Evolutionary conservation across 2,113 vertebrate species (phyloP).

Genomic region (Alces alces): DNA sequence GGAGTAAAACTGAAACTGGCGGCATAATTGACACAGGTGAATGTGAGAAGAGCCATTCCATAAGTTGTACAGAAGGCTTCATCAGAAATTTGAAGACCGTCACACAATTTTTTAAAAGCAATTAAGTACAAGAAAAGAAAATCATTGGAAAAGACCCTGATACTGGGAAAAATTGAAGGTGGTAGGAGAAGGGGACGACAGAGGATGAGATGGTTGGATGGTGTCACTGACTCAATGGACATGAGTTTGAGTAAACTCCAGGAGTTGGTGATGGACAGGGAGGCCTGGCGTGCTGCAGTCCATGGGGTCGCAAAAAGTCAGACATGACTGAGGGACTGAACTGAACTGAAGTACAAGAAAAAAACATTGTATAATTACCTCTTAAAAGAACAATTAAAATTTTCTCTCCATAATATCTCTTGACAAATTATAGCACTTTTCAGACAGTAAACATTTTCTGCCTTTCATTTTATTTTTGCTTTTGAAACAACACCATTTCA

Average conservation of each 20-base stretch:
- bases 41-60: not conserved
- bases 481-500: not conserved
- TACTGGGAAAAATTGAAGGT: not conserved
- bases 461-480: slow-evolving; percentile 12
- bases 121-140: not conserved
- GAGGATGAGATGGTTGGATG: not conserved
- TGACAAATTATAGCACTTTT: not conserved
- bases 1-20: not conserved
- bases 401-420: not conserved
- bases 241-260: not conserved
- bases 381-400: not conserved
- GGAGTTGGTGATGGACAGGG: not conserved
- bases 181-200: not conserved
- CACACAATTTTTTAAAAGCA: not conserved
- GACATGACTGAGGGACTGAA: not conserved
- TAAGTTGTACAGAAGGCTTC: not conserved
- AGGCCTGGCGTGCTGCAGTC: not conserved
- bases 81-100: not conserved
- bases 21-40: not conserved
- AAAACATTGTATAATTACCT: not conserved
- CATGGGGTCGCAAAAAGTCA: not conserved
- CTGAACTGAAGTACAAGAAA: not conserved
- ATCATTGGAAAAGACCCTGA: not conserved
- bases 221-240: not conserved
- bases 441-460: not conserved